These are phyloP conservation scores for Ophthalmolycus amberensis DNA, from an alignment of 2,113 vertebrate genomes.

Conservation along the genomic window DNA sequence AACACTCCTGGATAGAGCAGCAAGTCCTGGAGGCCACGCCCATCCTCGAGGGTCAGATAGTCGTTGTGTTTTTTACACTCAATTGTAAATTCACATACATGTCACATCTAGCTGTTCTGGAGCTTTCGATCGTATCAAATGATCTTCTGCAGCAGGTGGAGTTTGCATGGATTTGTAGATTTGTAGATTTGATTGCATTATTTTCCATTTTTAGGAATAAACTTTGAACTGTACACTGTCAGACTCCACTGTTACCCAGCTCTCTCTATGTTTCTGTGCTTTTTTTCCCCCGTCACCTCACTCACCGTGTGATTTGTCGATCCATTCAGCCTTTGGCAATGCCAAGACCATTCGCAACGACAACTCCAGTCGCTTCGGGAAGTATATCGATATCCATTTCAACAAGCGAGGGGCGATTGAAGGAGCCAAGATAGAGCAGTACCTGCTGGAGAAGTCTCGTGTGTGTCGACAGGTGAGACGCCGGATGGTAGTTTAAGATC, in stretches of 20 bases:
- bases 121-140: not conserved
- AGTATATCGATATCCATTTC: constrained; percentile 81
- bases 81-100: not conserved
- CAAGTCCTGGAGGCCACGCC: constrained; percentile 98
- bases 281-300: not conserved
- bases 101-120: not conserved
- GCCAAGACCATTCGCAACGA: constrained; percentile 82
- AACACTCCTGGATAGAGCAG: constrained; percentile 99
- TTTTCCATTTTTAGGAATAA: not conserved
- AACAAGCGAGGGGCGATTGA: constrained; percentile 80
- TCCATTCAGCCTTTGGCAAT: constrained; percentile 75
- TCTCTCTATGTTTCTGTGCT: not conserved
- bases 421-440: constrained; percentile 82
- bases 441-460: constrained; percentile 81
- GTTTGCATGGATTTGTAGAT: not conserved
- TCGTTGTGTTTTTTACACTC: not conserved
- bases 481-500: not conserved
- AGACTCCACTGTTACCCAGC: not conserved
- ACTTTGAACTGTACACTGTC: not conserved
- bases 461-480: constrained; percentile 79
- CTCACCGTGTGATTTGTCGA: not conserved
- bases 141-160: not conserved
- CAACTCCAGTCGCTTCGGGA: constrained; percentile 82
- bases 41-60: constrained; percentile 92
- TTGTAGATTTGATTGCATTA: not conserved